Conservation (phyloP, 1,140 invertebrate genomes). For the Eupristina koningsbergeri region DNA sequence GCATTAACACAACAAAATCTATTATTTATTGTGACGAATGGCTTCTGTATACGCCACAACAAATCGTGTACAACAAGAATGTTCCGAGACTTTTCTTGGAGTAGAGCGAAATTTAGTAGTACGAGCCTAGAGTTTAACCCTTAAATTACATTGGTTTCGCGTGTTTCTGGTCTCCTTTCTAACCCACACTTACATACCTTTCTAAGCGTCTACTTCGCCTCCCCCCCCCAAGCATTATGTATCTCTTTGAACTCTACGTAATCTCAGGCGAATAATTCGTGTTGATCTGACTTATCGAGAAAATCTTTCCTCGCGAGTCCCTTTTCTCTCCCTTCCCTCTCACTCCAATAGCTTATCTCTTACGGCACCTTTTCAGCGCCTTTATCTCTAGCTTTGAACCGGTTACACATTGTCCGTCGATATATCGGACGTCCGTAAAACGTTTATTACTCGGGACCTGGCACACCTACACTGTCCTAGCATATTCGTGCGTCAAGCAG, state of each 20-base stretch:
- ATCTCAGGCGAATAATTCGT: constrained; percentile 28
- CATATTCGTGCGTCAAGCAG: no score
- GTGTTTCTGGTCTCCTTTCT: background rate
- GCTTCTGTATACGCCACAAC: no score
- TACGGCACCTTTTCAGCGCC: constrained; percentile 40
- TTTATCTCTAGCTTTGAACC: constrained; percentile 29
- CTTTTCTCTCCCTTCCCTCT: constrained; percentile 7
- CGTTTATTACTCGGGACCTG: constrained; percentile 32
- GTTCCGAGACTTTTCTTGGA: background rate
- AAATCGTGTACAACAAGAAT: no score
- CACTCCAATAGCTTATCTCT: constrained; percentile 35
- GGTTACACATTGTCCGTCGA: constrained; percentile 50
- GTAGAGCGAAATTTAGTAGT: background rate
- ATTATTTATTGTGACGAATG: background rate
- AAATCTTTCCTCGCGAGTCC: constrained; percentile 19
- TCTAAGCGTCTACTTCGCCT: background rate
- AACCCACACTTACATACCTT: background rate
- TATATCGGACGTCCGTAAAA: constrained; percentile 46
- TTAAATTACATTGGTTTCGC: background rate
- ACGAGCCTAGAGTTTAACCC: background rate
- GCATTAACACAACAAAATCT: background rate
- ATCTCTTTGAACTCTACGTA: constrained; percentile 22
- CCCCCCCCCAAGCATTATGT: background rate
- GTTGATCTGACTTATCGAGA: constrained; percentile 33
- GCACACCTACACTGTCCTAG: constrained; percentile 25